Evolutionary conservation across 2,797 vertebrate genomes (phyloP).

Genomic region (Saguinus oedipus): DNA sequence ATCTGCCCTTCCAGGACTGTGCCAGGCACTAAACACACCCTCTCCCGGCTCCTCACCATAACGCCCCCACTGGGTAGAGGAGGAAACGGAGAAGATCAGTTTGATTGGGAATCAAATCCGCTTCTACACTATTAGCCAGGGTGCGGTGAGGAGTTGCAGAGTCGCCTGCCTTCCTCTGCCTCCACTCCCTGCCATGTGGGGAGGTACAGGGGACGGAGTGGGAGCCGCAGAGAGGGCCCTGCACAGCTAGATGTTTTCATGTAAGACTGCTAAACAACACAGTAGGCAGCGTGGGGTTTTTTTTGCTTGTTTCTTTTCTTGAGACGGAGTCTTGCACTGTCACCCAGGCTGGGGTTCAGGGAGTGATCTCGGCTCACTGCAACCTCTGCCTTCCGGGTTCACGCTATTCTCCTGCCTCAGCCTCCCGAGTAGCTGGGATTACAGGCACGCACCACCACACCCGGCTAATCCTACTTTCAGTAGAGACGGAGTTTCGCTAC

Average conservation of each 20-base stretch:
- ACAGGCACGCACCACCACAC: no score
- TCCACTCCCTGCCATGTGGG: neutral
- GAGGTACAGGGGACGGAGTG: neutral
- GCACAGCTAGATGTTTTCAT: neutral
- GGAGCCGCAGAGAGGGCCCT: neutral
- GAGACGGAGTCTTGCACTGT: no score
- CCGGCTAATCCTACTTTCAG: no score
- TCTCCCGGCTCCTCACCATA: no score
- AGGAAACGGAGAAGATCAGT: neutral
- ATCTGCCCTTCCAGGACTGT: neutral
- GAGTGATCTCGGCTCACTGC: no score
- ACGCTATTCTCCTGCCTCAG: no score
- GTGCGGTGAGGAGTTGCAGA: neutral
- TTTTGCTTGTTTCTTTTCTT: neutral
- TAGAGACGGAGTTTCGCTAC: no score
- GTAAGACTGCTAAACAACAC: neutral
- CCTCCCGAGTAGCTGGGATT: no score
- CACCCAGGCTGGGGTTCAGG: no score
- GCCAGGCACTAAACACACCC: neutral
- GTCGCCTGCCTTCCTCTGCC: neutral
- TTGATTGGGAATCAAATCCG: neutral
- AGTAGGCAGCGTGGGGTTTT: neutral
- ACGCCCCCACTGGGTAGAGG: rapidly evolving
- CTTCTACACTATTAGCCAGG: neutral
- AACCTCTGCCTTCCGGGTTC: no score